Evolutionary conservation across 2,888 invertebrate genomes (phyloP), one percentile per base, ranked within the genome.

Genomic region (Heliconius erato): DNA sequence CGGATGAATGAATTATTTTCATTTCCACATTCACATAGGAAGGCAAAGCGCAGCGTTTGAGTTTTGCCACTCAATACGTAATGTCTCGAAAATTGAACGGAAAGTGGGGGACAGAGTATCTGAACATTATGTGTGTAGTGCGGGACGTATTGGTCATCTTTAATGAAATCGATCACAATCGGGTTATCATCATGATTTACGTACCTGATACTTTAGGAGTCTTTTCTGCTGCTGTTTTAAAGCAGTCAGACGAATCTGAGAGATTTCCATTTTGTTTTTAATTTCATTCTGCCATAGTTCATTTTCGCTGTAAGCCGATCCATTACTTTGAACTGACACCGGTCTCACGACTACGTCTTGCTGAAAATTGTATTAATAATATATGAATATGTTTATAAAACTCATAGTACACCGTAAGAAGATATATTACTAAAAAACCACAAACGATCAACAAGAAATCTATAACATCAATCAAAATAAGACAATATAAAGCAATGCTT

Each of bases 191-290:
- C 67, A 23, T 77, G 28, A 32, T 28, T 19, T 23, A 67, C 65
- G 79, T 79, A 95, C 96, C 92, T 96, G 96, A 89, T 95, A 96
- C 86, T 96, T 96, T 1, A 96, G 86, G 35, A 96, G 90, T 84
- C 95, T 89, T 83, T 95, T 94, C 88, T 97, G 97, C 87, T 97
- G 97, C 83, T 97, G 97, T 86, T 97, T 97, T 69, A 97, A 89
- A 32, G 97, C 96, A 28, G 94, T 93, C 80, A 97, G 91, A 59
- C 97, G 96, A 85, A 96, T 95, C 87, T 97, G 96, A 0, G 97
- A 97, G 86, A 97, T 93, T 88, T 97, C 97, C 94, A 97, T 96
- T 90, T 97, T 97, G 85, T 96, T 96, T 86, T 96, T 97, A 54
- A 97, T 93, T 87, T 96, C 96, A 86, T 95, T 96, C 88, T 96